Evolutionary conservation across 2,888 invertebrate species (phyloP).

Genomic region (Eupeodes luniger): DNA sequence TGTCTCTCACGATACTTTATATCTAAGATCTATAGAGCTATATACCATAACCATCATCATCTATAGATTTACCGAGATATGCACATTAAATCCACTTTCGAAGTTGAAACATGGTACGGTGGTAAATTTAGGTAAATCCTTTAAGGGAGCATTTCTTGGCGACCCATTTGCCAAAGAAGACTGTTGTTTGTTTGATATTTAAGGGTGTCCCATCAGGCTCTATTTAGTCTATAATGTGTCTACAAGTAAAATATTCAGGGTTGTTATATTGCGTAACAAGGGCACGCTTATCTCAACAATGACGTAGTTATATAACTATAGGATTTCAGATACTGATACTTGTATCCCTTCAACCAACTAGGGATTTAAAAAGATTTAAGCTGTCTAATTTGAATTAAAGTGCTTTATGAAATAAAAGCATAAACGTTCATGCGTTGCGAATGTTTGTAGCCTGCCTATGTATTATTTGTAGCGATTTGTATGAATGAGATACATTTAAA

Average conservation of each 20-base stretch:
- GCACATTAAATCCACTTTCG: conserved; percentile 64
- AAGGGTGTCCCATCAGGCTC: conserved; percentile 44
- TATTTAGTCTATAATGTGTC: conserved; percentile 1
- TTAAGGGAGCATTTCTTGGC: conserved; percentile 22
- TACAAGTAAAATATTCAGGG: conserved; percentile 52
- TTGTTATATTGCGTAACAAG: conserved; percentile 58
- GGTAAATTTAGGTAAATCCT: conserved; percentile 20
- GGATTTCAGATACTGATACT: background rate
- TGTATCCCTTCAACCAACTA: background rate
- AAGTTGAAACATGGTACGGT: conserved; percentile 44
- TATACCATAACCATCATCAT: background rate
- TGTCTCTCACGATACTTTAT: conserved; percentile 4
- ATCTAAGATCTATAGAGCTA: background rate
- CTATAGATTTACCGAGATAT: conserved; percentile 63
- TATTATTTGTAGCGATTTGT: too few species aligned
- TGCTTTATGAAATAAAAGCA: conserved; percentile 16
- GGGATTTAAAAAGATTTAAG: conserved; percentile 61
- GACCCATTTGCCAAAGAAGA: conserved; percentile 36
- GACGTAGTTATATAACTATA: background rate
- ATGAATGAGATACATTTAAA: too few species aligned
- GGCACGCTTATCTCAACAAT: conserved; percentile 43
- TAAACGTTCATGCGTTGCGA: too few species aligned
- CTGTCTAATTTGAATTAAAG: conserved; percentile 65
- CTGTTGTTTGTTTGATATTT: conserved; percentile 55
- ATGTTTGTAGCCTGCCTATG: too few species aligned